These are phyloP conservation scores for Eupelmus urozonus DNA, from an alignment of 2,888 invertebrate genomes.

Conservation along the genomic window DNA sequence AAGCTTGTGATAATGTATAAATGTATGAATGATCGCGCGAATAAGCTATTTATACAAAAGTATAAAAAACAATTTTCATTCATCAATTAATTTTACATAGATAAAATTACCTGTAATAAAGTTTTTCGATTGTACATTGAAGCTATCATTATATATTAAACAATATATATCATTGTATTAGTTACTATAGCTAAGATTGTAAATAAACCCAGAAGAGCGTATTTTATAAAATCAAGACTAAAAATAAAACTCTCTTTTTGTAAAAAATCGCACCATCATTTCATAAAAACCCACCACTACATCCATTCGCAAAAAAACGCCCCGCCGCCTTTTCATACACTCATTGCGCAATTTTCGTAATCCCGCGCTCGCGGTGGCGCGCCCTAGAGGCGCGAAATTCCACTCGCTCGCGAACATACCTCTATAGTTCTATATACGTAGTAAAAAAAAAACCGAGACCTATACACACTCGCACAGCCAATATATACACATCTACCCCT, in stretches of 20 bases:
- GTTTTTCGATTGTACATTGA: background rate
- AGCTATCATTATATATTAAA: constrained; percentile 10
- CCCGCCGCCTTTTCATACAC: background rate
- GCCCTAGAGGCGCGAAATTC: constrained; percentile 11
- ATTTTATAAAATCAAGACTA: too few species aligned
- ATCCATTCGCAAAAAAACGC: too few species aligned
- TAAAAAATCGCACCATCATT: too few species aligned
- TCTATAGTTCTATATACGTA: background rate
- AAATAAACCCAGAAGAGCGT: too few species aligned
- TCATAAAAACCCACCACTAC: too few species aligned
- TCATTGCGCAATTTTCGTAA: constrained; percentile 25
- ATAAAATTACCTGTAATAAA: constrained; percentile 1
- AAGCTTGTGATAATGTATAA: background rate
- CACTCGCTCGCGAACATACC: background rate
- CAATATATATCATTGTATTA: constrained; percentile 2
- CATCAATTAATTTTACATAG: constrained; percentile 4
- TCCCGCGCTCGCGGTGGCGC: background rate
- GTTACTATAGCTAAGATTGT: too few species aligned
- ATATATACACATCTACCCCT: too few species aligned
- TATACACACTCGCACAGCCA: background rate
- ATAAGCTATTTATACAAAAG: constrained; percentile 12
- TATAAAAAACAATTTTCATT: background rate
- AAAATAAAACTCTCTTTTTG: too few species aligned
- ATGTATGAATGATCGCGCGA: background rate
- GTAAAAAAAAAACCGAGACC: constrained; percentile 3